A percentile compares a stretch with the other conserved stretches of the same genome.
phyloP scores from a whole-genome alignment of 1,140 invertebrate species.

The Ectropis grisescens region DNA sequence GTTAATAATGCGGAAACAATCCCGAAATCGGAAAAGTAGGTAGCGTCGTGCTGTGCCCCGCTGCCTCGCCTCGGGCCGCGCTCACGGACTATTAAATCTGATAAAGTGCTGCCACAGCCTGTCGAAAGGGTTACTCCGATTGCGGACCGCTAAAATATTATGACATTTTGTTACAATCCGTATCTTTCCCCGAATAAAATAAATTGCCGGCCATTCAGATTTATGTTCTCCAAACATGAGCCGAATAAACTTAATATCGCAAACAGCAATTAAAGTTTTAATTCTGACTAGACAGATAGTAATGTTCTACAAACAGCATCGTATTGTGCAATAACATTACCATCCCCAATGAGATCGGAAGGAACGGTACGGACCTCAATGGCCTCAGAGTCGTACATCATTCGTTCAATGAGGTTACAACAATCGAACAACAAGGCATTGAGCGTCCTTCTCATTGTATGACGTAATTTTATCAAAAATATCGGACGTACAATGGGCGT shows the following conservation, averaged over 20 bases:
- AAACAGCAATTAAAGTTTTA: constrained; percentile 12
- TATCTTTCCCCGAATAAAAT: too few relatives aligned
- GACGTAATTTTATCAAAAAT: constrained; percentile 68
- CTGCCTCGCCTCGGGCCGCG: constrained; percentile 17
- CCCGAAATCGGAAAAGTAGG: constrained; percentile 56
- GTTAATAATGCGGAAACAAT: constrained; percentile 68
- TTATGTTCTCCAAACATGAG: background rate
- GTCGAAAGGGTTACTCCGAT: constrained; percentile 49
- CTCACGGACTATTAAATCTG: constrained; percentile 65
- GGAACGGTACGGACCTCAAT: constrained; percentile 30
- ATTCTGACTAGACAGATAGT: constrained; percentile 15
- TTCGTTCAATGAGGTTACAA: constrained; percentile 54
- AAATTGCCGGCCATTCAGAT: too few relatives aligned
- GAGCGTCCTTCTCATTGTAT: constrained; percentile 45
- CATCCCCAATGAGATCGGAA: constrained; percentile 45
- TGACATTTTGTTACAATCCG: constrained; percentile 28
- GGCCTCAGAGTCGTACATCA: constrained; percentile 44
- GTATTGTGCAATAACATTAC: constrained; percentile 34
- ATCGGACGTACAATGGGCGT: constrained; percentile 48
- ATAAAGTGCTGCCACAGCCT: constrained; percentile 44
- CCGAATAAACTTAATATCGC: constrained; percentile 1
- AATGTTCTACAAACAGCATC: constrained; percentile 26
- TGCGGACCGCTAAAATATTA: constrained; percentile 40
- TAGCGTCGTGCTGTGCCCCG: constrained; percentile 26
- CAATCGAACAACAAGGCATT: constrained; percentile 60